phyloP scores from a whole-genome alignment of 2,113 vertebrate species.

The Myrmecophaga tridactyla region DNA sequence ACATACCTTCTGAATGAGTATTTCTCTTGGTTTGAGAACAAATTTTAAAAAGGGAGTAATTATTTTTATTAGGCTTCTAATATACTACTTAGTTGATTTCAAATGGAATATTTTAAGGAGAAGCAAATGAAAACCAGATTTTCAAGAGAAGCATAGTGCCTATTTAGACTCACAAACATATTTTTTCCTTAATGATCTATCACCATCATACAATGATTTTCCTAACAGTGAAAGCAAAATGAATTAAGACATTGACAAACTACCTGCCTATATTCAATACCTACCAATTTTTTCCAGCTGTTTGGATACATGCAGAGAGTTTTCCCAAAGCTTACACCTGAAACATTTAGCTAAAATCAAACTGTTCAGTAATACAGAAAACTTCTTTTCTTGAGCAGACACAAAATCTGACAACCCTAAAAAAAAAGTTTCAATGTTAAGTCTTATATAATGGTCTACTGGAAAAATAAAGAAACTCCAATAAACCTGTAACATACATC shows the following conservation, averaged over 20 bases:
- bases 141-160: conserved; percentile 41
- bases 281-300: conserved; percentile 98
- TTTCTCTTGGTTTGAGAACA: conserved; percentile 18
- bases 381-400: conserved; percentile 85
- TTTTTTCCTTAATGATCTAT: neutral
- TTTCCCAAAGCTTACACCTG: conserved; percentile 96
- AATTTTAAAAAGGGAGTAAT: conserved; percentile 11
- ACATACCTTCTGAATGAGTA: neutral
- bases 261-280: conserved; percentile 60
- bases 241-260: conserved; percentile 1
- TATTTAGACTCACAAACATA: conserved; percentile 30
- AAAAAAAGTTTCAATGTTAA: conserved; percentile 62
- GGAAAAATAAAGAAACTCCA: conserved; percentile 41
- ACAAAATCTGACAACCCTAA: conserved; percentile 94
- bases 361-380: conserved; percentile 88
- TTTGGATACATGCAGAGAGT: conserved; percentile 93
- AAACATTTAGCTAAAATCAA: conserved; percentile 96
- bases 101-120: conserved; percentile 15
- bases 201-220: conserved; percentile 32
- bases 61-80: conserved; percentile 35
- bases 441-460: conserved; percentile 45
- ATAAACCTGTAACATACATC: conserved; percentile 87
- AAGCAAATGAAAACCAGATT: conserved; percentile 50
- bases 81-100: neutral
- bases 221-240: conserved; percentile 46